These are phyloP conservation scores for Microplitis demolitor DNA, from an alignment of 1,140 invertebrate species.

Conservation along the genomic window DNA sequence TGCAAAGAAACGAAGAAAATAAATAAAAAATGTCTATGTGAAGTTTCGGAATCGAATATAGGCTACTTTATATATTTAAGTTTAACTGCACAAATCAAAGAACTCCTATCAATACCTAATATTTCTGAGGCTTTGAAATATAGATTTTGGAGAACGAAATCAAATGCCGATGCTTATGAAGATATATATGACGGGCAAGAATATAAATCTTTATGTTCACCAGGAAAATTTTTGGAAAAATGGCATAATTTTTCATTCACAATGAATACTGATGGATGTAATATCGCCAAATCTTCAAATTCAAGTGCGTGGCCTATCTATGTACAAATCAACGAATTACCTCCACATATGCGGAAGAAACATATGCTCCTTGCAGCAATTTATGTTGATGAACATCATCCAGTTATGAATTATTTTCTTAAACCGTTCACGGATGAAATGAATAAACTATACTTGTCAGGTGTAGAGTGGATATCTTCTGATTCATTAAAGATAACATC, in stretches of 20 bases:
- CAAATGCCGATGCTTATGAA: not conserved
- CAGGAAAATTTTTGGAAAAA: not conserved
- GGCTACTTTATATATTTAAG: not conserved
- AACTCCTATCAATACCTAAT: not conserved
- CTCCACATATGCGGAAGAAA: constrained; percentile 7
- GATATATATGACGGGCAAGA: not conserved
- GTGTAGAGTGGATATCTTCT: not conserved
- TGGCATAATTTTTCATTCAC: too few species aligned
- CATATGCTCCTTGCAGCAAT: constrained; percentile 18
- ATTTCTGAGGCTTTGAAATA: not conserved
- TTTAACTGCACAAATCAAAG: not conserved
- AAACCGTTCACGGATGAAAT: constrained; percentile 1
- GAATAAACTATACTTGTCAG: not conserved
- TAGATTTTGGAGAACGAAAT: not conserved
- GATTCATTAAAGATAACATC: not conserved
- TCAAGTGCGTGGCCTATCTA: too few species aligned
- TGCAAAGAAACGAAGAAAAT: not conserved
- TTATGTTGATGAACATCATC: constrained; percentile 12
- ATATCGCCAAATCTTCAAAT: too few species aligned
- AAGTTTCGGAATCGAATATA: not conserved
- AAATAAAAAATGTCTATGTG: not conserved
- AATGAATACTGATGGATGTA: too few species aligned
- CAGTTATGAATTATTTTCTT: constrained; percentile 10
- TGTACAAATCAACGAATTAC: not conserved
- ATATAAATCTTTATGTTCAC: not conserved